Conservation (phyloP, 2,888 invertebrate species). For the Heliconius cydno region DNA sequence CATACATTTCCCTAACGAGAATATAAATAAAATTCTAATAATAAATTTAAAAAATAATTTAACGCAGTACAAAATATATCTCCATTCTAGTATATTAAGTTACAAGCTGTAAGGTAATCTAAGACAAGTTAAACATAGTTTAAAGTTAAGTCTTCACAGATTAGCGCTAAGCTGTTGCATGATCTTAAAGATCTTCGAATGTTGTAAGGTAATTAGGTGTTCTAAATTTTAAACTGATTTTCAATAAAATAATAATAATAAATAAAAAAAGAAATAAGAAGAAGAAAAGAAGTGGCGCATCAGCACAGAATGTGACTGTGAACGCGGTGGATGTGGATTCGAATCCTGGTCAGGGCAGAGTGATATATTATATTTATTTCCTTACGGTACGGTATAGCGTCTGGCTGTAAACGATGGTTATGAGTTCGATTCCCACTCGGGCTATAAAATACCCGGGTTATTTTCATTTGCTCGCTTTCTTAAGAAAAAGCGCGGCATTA, state of each 20-base stretch:
- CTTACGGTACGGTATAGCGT: too few relatives aligned
- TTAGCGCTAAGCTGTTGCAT: slow-evolving; percentile 61
- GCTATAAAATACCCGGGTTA: too few relatives aligned
- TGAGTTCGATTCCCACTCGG: too few relatives aligned
- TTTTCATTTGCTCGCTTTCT: too few relatives aligned
- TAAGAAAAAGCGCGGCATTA: too few relatives aligned
- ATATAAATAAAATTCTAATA: too few relatives aligned
- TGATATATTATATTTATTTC: too few relatives aligned
- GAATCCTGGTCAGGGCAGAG: neutral
- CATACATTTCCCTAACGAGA: too few relatives aligned
- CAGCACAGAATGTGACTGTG: neutral
- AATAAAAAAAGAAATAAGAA: neutral
- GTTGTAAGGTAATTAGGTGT: neutral
- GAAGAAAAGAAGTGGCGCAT: too few relatives aligned
- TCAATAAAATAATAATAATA: neutral
- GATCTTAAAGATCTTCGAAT: slow-evolving; percentile 31
- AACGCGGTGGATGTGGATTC: neutral
- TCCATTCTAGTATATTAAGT: slow-evolving; percentile 29
- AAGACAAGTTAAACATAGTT: slow-evolving; percentile 59
- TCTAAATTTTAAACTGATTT: neutral
- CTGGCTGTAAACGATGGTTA: too few relatives aligned
- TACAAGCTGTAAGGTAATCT: slow-evolving; percentile 55
- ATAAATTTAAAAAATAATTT: neutral
- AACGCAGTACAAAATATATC: neutral
- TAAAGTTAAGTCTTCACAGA: slow-evolving; percentile 62